Evolutionary conservation across 2,797 vertebrate genomes (phyloP), one percentile per base, ranked within the genome.

Genomic region (Eospalax fontanierii): DNA sequence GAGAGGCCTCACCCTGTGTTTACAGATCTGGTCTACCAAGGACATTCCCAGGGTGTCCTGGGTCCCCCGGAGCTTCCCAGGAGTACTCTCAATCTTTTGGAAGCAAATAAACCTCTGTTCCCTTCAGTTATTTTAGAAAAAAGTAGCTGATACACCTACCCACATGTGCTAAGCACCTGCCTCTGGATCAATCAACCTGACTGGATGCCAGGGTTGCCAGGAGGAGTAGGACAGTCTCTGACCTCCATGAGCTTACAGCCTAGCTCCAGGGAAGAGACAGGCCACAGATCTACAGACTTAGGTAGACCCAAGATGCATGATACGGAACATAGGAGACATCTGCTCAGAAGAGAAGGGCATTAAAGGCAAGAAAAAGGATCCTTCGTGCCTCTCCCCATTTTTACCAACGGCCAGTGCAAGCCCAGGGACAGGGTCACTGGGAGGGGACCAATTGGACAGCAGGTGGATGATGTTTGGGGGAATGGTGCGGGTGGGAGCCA

Each of bases 11-110:
- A 21, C 2, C 2, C 14, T 6, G 12, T 11, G 12, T 50, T 59
- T 30, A 21, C 4, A n/a, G 54, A 43, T 22, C 11, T 18, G 0
- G 73, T n/a, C 16, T 33, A 38, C 6, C 1, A 0, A 1, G 35
- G 8, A n/a, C 15, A 33, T 28, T 57, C 59, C 28, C 82, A 73
- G 63, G 35, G 57, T 18, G 33, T 54, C 40, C 5, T 1, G n/a
- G 15, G 57, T 21, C 6, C 35, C 10, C 2, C 12, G 70, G 11
- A 54, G 70, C 35, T n/a, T 33, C 24, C 50, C 6, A 0, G 10
- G 46, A 83, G 33, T 61, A 87, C 2, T 66, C 22, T 33, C 54
- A 4, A 12, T 35, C 40, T 28, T 71, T 30, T 66, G 0, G n/a
- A 2, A 61, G 30, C 78, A 43, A 71, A 1, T 43, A n/a, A 80